phyloP scores from a whole-genome alignment of 2,113 vertebrate genomes.

The Alouatta palliata region DNA sequence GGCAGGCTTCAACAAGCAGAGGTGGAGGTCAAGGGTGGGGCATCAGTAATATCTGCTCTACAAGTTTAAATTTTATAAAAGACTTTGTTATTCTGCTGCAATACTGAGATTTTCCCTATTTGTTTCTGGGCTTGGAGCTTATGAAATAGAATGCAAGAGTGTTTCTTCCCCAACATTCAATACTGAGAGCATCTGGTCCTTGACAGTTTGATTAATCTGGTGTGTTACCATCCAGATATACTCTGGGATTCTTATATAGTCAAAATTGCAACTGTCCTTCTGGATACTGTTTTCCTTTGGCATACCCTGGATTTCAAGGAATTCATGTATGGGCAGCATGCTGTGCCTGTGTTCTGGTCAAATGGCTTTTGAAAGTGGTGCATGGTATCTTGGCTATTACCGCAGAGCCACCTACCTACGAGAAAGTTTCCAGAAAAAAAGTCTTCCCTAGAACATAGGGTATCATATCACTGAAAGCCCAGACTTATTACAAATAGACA shows the following conservation, averaged over 20 bases:
- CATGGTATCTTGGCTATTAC: background rate
- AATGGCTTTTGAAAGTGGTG: slow-evolving; percentile 2
- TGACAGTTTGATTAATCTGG: slow-evolving; percentile 55
- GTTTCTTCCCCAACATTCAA: slow-evolving; percentile 26
- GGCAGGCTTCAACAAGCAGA: slow-evolving; percentile 15
- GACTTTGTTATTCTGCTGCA: background rate
- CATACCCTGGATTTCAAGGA: slow-evolving; percentile 70
- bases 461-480: background rate
- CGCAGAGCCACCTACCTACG: background rate
- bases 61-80: slow-evolving; percentile 12
- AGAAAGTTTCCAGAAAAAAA: background rate
- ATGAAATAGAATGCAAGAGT: slow-evolving; percentile 36
- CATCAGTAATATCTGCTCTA: background rate
- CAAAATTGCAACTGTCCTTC: slow-evolving; percentile 51
- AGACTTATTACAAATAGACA: background rate
- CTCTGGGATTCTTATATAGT: slow-evolving; percentile 55
- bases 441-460: background rate
- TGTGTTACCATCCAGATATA: slow-evolving; percentile 7
- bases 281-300: slow-evolving; percentile 63
- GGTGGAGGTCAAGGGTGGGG: slow-evolving; percentile 51
- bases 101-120: background rate
- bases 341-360: background rate
- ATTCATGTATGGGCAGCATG: slow-evolving; percentile 37
- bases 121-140: slow-evolving; percentile 56
- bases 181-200: slow-evolving; percentile 41